Evolutionary conservation across 2,888 invertebrate genomes (phyloP).

Genomic region (Rhyacophila evoluta): DNA sequence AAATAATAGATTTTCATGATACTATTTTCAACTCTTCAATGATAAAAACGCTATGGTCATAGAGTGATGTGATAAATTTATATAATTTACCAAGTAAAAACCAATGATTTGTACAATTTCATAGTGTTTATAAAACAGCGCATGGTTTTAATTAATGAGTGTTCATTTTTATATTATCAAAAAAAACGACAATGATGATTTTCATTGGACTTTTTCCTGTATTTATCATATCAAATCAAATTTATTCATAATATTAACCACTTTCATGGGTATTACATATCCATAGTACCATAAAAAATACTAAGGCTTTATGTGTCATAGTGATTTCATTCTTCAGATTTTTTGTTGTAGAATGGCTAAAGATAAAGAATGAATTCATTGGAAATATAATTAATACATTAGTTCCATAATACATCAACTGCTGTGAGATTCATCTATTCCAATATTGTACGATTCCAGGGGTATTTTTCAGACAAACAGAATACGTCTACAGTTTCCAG

Average conservation of each 20-base stretch:
- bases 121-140: not conserved
- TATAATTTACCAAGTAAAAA: too few relatives aligned
- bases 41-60: too few relatives aligned
- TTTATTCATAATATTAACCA: not conserved
- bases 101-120: not conserved
- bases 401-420: not conserved
- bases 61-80: too few relatives aligned
- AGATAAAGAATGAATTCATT: not conserved
- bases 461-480: slow-evolving; percentile 68
- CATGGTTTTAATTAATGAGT: not conserved
- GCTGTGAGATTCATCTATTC: slow-evolving; percentile 8
- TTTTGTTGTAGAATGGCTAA: too few relatives aligned
- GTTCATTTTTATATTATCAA: not conserved
- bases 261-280: not conserved
- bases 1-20: too few relatives aligned
- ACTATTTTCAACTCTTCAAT: too few relatives aligned
- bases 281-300: not conserved
- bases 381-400: not conserved
- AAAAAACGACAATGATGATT: not conserved
- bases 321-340: not conserved
- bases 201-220: not conserved
- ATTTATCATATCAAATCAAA: not conserved
- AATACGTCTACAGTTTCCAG: slow-evolving; percentile 69
- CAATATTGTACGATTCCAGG: slow-evolving; percentile 61
- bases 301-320: not conserved